phyloP scores from a whole-genome alignment of 2,888 invertebrate species.

The Microctonus brassicae region DNA sequence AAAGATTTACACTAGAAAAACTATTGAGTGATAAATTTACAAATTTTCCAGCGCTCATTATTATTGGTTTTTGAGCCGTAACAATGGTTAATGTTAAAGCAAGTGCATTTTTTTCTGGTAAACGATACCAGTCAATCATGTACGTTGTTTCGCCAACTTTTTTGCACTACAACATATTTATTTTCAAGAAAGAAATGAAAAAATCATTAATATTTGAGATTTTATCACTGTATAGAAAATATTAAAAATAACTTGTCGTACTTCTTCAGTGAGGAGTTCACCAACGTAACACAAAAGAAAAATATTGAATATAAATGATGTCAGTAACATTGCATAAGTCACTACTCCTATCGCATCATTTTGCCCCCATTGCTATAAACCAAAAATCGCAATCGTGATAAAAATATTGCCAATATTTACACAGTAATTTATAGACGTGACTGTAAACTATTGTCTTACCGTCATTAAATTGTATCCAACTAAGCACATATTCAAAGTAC shows the following conservation, averaged over 20 bases:
- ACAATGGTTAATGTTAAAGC: conserved; percentile 50
- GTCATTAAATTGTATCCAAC: conserved; percentile 56
- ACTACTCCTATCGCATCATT: conserved; percentile 27
- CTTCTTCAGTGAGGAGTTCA: conserved; percentile 38
- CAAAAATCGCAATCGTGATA: neutral
- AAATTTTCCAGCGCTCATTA: conserved; percentile 54
- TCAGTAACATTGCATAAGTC: neutral
- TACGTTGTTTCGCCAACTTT: conserved; percentile 52
- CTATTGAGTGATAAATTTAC: conserved; percentile 52
- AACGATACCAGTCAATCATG: conserved; percentile 53
- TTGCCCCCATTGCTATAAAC: conserved; percentile 33
- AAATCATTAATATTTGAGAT: conserved; percentile 5
- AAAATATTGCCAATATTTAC: neutral
- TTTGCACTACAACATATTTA: conserved; percentile 42
- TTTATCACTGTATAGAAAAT: too few relatives aligned
- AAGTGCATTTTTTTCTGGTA: conserved; percentile 43
- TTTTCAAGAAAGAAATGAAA: neutral
- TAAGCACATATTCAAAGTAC: conserved; percentile 57
- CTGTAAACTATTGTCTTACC: too few relatives aligned
- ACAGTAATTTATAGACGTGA: too few relatives aligned
- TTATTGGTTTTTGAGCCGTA: conserved; percentile 47
- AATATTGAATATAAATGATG: conserved; percentile 31
- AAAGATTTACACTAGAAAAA: conserved; percentile 57
- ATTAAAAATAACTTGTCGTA: too few relatives aligned
- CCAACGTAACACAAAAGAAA: conserved; percentile 42